Conservation (phyloP, 2,113 vertebrate genomes). For the Odocoileus virginianus region DNA sequence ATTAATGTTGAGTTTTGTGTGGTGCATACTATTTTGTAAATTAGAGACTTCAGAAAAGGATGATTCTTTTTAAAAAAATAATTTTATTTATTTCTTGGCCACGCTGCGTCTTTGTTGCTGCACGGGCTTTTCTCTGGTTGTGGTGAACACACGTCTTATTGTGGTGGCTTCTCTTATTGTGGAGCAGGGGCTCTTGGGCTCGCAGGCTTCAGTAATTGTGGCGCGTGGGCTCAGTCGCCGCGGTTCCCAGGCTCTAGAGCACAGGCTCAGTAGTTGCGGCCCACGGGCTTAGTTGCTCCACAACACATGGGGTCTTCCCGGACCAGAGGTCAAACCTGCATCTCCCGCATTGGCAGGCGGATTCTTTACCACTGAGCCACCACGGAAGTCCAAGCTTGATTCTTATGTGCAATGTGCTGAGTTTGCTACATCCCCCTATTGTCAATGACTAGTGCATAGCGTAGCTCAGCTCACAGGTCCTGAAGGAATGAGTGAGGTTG, state of each 20-base stretch:
- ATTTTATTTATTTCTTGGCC: neutral
- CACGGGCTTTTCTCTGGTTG: neutral
- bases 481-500: neutral
- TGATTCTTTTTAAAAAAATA: neutral
- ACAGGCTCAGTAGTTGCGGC: neutral
- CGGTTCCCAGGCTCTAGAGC: neutral
- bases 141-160: neutral
- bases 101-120: neutral
- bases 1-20: conserved; percentile 30
- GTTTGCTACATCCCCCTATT: neutral
- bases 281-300: neutral
- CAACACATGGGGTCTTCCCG: neutral
- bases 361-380: neutral
- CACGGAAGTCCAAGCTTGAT: neutral
- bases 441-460: neutral
- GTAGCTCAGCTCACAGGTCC: neutral
- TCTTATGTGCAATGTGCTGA: neutral
- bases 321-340: neutral
- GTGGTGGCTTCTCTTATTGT: neutral
- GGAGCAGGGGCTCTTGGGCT: neutral
- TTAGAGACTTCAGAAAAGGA: neutral
- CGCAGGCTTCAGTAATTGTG: neutral
- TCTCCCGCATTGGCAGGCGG: neutral
- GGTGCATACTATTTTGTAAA: neutral
- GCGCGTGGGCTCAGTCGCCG: rapidly evolving